Conservation (phyloP, 2,888 invertebrate genomes). For the Xiphydria camelus region DNA sequence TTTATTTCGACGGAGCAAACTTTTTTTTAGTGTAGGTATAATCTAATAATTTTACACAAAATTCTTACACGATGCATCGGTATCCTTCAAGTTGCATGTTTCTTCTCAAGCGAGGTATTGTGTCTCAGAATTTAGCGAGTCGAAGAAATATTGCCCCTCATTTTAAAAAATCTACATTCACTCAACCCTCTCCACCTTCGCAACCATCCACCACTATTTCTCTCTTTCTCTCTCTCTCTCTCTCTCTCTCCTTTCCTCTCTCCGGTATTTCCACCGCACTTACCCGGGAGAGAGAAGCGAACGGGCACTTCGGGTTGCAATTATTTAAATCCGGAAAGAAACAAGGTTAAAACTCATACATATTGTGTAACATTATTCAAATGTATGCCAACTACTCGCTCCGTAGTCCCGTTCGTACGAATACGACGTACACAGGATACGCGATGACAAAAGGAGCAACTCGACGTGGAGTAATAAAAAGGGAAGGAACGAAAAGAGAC, state of each 20-base stretch:
- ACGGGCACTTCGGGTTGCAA: not conserved
- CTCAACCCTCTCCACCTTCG: no score
- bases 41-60: no score
- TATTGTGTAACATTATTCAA: constrained; percentile 3
- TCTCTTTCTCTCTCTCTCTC: not conserved
- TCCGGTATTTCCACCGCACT: not conserved
- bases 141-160: no score
- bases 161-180: no score
- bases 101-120: no score
- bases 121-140: no score
- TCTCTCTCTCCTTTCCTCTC: not conserved
- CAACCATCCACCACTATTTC: no score
- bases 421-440: not conserved
- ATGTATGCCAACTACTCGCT: not conserved
- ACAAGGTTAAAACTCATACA: constrained; percentile 3
- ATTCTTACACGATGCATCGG: no score
- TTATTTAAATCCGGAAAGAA: constrained; percentile 1
- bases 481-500: not conserved
- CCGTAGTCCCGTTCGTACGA: not conserved
- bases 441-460: not conserved
- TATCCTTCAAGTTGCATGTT: no score
- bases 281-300: not conserved
- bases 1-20: no score
- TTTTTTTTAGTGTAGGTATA: no score
- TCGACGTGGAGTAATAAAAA: not conserved